Evolutionary conservation across 2,797 vertebrate species (phyloP).

Genomic region (Fistularia tabacaria): DNA sequence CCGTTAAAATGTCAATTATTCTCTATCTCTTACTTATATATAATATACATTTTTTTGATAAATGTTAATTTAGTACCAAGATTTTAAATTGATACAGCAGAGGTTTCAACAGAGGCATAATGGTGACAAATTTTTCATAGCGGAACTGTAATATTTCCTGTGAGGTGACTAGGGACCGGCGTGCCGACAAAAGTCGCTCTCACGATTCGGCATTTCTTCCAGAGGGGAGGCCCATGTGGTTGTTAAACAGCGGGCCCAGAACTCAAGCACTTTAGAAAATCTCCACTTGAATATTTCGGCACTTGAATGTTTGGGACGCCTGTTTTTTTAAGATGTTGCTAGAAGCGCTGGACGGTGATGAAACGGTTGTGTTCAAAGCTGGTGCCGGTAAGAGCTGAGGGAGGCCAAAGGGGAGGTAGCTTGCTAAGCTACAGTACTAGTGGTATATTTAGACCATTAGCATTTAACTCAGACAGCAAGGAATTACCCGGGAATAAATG

Average conservation of each 20-base stretch:
- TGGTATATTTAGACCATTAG: constrained; percentile 17
- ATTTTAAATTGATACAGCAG: too few species aligned
- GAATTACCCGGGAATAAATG: background rate
- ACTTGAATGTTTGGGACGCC: constrained; percentile 36
- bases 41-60: background rate
- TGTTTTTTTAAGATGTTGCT: constrained; percentile 63
- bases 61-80: too few species aligned
- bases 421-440: constrained; percentile 23
- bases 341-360: constrained; percentile 69
- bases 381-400: constrained; percentile 67
- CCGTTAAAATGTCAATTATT: background rate
- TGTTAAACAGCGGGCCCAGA: constrained; percentile 33
- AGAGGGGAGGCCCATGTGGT: constrained; percentile 73
- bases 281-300: constrained; percentile 1
- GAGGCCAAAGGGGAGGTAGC: constrained; percentile 30
- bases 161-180: background rate
- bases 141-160: background rate
- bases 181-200: constrained; percentile 2
- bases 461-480: constrained; percentile 6
- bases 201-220: constrained; percentile 28
- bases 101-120: too few species aligned
- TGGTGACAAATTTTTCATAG: background rate
- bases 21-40: too few species aligned
- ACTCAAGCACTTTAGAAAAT: constrained; percentile 37
- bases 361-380: constrained; percentile 61